phyloP scores from a whole-genome alignment of 2,888 invertebrate species.

The Agrotis exclamationis region DNA sequence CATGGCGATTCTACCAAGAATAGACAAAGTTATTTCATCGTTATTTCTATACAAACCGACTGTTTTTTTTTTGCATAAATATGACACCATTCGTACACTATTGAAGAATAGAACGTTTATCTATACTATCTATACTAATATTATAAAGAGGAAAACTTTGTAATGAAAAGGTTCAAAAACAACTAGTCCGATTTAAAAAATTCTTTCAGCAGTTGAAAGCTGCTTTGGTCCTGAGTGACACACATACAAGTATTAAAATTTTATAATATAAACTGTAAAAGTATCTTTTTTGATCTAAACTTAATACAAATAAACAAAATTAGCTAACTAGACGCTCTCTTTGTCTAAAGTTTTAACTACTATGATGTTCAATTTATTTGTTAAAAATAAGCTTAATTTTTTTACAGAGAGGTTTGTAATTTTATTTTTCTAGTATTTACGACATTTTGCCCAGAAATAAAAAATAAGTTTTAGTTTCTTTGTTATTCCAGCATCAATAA shows the following conservation, averaged over 20 bases:
- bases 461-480: constrained; percentile 10
- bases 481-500: neutral
- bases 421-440: constrained; percentile 24
- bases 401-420: constrained; percentile 11
- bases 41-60: too few species aligned
- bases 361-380: constrained; percentile 10
- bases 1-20: too few species aligned
- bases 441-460: constrained; percentile 6
- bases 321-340: neutral
- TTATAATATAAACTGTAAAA: neutral
- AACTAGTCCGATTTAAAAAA: too few species aligned
- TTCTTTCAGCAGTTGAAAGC: too few species aligned
- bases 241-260: neutral
- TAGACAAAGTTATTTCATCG: too few species aligned
- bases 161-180: too few species aligned
- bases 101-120: too few species aligned
- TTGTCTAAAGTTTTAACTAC: constrained; percentile 33
- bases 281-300: constrained; percentile 16
- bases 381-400: constrained; percentile 12
- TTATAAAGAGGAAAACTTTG: too few species aligned
- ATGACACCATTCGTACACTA: too few species aligned
- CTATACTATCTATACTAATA: too few species aligned
- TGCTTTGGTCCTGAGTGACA: too few species aligned
- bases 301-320: constrained; percentile 20
- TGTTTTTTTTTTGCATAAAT: too few species aligned